phyloP scores from a whole-genome alignment of 2,113 vertebrate species.

The Onychostoma macrolepis region DNA sequence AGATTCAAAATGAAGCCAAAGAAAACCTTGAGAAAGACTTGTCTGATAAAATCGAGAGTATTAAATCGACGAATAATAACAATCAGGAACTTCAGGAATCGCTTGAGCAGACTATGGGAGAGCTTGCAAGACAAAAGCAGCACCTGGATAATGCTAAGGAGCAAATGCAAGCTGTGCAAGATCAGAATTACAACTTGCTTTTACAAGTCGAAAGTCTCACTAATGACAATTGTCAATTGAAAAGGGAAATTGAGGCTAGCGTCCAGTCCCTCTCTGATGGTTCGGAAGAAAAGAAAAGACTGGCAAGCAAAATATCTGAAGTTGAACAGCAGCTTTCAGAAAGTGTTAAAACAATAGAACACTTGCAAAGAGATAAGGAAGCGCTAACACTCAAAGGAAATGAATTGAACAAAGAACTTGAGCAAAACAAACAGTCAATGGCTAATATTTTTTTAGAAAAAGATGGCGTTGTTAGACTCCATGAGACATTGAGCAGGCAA shows the following conservation, averaged over 20 bases:
- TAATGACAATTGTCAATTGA: constrained; percentile 72
- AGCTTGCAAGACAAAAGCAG: constrained; percentile 69
- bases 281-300: constrained; percentile 62
- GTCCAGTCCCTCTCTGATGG: constrained; percentile 63
- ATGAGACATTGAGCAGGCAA: constrained; percentile 65
- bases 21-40: constrained; percentile 74
- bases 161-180: constrained; percentile 49
- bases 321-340: constrained; percentile 68
- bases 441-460: constrained; percentile 75
- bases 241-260: constrained; percentile 66
- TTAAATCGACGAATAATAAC: constrained; percentile 69
- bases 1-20: constrained; percentile 67
- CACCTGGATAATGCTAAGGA: constrained; percentile 64
- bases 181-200: constrained; percentile 62
- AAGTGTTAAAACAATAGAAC: constrained; percentile 60
- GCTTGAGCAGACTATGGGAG: constrained; percentile 66
- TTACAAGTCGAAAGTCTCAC: constrained; percentile 68
- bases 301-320: constrained; percentile 67
- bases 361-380: constrained; percentile 74
- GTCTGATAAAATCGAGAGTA: constrained; percentile 67
- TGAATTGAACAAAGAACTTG: constrained; percentile 68
- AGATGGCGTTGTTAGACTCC: constrained; percentile 69
- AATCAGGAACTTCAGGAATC: constrained; percentile 69
- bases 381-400: constrained; percentile 64
- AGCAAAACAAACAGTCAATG: constrained; percentile 70